A percentile compares a stretch with the other conserved stretches of the same genome.
phyloP scores from a whole-genome alignment of 2,113 vertebrate genomes.

The Silurus asotus region DNA sequence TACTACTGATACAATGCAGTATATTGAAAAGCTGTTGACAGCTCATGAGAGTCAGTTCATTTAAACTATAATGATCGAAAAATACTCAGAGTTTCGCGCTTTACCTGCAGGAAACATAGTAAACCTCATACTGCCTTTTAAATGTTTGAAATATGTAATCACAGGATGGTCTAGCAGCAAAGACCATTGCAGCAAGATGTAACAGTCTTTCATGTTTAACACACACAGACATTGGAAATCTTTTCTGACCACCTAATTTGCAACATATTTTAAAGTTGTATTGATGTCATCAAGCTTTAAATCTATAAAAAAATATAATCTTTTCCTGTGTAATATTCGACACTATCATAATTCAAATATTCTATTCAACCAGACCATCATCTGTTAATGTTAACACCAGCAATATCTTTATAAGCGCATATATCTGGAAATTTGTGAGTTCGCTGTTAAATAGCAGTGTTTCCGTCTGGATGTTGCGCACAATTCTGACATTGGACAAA shows the following conservation, averaged over 20 bases:
- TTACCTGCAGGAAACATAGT: not conserved
- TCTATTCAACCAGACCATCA: not conserved
- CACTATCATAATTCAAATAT: not conserved
- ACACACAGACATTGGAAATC: too few species aligned
- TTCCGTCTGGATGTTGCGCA: too few species aligned
- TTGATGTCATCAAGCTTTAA: too few species aligned
- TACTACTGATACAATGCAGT: not conserved
- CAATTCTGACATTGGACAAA: too few species aligned
- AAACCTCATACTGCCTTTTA: not conserved
- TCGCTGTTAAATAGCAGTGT: too few species aligned
- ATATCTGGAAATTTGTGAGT: too few species aligned
- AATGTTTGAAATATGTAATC: not conserved
- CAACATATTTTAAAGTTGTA: not conserved
- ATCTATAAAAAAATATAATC: not conserved
- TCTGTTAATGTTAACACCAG: slow-evolving; percentile 5
- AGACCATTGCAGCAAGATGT: too few species aligned
- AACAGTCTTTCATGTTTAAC: too few species aligned
- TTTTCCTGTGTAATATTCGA: not conserved
- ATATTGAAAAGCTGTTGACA: too few species aligned
- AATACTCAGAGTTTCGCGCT: slow-evolving; percentile 45
- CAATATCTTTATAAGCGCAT: too few species aligned
- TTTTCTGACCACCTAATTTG: too few species aligned
- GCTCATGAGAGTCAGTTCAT: not conserved
- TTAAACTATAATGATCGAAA: not conserved
- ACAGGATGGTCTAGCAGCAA: not conserved